These are phyloP conservation scores for Furcula furcula DNA, from an alignment of 2,888 invertebrate species.

Conservation along the genomic window DNA sequence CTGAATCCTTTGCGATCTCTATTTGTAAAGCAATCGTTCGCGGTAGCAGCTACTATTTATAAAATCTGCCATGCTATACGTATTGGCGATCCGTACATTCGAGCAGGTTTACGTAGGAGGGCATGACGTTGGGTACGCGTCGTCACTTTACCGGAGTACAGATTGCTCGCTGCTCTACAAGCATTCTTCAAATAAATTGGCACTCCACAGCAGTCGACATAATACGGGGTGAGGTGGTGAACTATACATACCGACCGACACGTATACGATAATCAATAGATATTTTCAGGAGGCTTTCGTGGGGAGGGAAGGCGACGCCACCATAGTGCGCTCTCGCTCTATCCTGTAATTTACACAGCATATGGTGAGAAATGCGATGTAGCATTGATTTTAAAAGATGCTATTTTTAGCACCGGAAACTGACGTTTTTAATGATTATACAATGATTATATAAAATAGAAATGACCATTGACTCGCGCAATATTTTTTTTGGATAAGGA, in stretches of 20 bases:
- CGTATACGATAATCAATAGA: constrained; percentile 80
- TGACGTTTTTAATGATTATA: not conserved
- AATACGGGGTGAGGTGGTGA: constrained; percentile 65
- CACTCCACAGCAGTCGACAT: constrained; percentile 66
- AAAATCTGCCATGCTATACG: constrained; percentile 28
- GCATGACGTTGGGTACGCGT: constrained; percentile 34
- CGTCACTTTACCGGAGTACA: constrained; percentile 36
- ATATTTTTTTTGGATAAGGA: no score
- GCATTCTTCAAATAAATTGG: constrained; percentile 78
- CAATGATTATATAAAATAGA: no score
- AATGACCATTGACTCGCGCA: no score
- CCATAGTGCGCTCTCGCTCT: constrained; percentile 61
- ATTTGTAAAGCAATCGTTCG: constrained; percentile 41
- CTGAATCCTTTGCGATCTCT: constrained; percentile 22
- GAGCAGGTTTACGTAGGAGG: constrained; percentile 39
- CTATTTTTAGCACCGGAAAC: constrained; percentile 9
- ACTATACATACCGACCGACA: constrained; percentile 65
- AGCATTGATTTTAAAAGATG: constrained; percentile 13
- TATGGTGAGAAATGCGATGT: constrained; percentile 42
- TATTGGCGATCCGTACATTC: constrained; percentile 41
- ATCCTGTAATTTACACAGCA: constrained; percentile 65
- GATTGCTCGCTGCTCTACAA: constrained; percentile 32
- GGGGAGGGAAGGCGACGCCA: constrained; percentile 57
- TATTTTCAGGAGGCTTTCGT: constrained; percentile 81
- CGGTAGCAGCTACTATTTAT: constrained; percentile 37